A percentile compares a stretch with the other conserved stretches of the same genome.
These are phyloP conservation scores for Trypoxylon attenuatum DNA, from an alignment of 2,888 invertebrate species.

Conservation along the genomic window DNA sequence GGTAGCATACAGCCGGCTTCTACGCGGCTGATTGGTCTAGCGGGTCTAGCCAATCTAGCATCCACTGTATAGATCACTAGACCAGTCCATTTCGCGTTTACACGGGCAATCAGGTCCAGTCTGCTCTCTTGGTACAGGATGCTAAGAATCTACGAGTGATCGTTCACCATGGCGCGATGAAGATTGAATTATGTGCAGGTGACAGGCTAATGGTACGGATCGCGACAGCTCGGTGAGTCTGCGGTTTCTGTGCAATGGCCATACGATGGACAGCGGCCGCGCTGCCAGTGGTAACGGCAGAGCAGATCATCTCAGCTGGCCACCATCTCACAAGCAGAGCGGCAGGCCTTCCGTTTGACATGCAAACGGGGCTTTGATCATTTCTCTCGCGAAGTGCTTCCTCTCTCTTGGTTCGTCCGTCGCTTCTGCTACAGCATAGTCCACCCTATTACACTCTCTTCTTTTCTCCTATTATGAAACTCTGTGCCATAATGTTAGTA, in stretches of 20 bases:
- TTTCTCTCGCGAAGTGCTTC: slow-evolving; percentile 29
- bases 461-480: too few relatives aligned
- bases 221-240: slow-evolving; percentile 16
- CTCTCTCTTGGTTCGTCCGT: not conserved
- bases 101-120: too few relatives aligned
- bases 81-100: too few relatives aligned
- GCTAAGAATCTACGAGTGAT: not conserved
- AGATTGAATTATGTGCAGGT: slow-evolving; percentile 32
- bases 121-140: too few relatives aligned
- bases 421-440: too few relatives aligned
- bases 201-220: slow-evolving; percentile 11
- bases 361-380: slow-evolving; percentile 64
- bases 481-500: too few relatives aligned
- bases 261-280: slow-evolving; percentile 3
- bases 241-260: slow-evolving; percentile 16
- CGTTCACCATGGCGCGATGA: slow-evolving; percentile 23
- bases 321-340: slow-evolving; percentile 48
- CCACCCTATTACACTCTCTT: too few relatives aligned
- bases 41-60: too few relatives aligned
- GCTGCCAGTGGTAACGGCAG: slow-evolving; percentile 18
- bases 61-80: too few relatives aligned
- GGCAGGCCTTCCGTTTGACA: slow-evolving; percentile 58
- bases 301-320: slow-evolving; percentile 52
- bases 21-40: too few relatives aligned
- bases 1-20: too few relatives aligned